A percentile compares a stretch with the other conserved stretches of the same genome.
These are phyloP conservation scores for Therioaphis trifolii DNA, from an alignment of 2,888 invertebrate genomes.

Conservation along the genomic window DNA sequence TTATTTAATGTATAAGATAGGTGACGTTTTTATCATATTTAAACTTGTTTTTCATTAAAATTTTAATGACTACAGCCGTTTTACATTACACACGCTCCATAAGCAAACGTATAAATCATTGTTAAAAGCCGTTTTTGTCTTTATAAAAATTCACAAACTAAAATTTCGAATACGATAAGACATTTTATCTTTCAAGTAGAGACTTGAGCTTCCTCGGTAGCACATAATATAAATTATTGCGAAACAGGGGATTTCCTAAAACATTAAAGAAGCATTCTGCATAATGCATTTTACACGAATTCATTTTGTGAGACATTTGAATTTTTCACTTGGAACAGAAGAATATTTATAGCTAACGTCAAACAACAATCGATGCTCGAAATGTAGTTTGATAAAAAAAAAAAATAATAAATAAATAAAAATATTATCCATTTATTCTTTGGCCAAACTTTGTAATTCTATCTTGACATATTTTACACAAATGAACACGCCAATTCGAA, in stretches of 20 bases:
- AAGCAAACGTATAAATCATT: not conserved
- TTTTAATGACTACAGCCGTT: not conserved
- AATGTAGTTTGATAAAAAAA: not conserved
- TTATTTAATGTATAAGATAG: not conserved
- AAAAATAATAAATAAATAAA: no score
- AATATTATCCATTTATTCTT: not conserved
- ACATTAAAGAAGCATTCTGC: conserved; percentile 1
- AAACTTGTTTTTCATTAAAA: not conserved
- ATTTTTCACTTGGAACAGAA: not conserved
- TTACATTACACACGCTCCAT: not conserved
- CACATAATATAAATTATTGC: not conserved
- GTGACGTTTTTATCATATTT: not conserved
- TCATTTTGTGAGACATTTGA: not conserved
- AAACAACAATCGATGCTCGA: not conserved
- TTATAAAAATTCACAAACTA: not conserved
- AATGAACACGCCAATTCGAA: no score
- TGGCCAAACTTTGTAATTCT: no score
- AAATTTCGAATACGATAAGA: not conserved
- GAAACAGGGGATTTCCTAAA: not conserved
- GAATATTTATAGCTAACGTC: not conserved
- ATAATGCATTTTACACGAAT: not conserved
- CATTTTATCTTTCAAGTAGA: not conserved
- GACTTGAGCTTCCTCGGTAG: not conserved
- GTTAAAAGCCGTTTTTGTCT: not conserved
- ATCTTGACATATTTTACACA: no score